phyloP scores from a whole-genome alignment of 2,797 vertebrate species.

The Hemibagrus guttatus region DNA sequence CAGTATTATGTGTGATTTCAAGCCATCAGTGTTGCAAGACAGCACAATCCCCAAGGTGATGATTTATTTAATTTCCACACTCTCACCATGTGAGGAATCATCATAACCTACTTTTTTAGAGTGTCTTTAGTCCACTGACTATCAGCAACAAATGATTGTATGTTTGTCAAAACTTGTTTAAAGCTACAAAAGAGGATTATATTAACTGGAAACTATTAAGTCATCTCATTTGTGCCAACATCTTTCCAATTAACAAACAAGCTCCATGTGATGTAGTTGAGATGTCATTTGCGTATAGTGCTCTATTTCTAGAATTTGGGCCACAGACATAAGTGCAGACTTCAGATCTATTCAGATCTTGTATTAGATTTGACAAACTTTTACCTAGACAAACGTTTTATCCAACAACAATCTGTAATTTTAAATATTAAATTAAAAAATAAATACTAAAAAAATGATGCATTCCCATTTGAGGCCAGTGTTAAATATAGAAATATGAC shows the following conservation, averaged over 20 bases:
- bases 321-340: neutral
- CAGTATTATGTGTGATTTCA: constrained; percentile 18
- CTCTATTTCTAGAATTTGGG: neutral
- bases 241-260: neutral
- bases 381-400: neutral
- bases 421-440: no score
- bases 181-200: no score
- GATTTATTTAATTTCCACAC: constrained; percentile 10
- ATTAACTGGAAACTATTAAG: neutral
- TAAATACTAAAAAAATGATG: no score
- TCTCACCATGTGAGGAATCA: constrained; percentile 2
- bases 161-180: neutral
- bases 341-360: neutral
- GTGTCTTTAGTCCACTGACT: neutral
- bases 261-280: neutral
- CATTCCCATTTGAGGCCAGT: neutral
- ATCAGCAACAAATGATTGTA: neutral
- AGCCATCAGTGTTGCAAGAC: constrained; percentile 9
- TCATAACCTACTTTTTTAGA: neutral
- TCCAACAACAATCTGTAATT: no score
- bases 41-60: constrained; percentile 4
- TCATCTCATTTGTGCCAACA: neutral
- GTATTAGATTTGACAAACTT: neutral
- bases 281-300: neutral
- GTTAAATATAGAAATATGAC: neutral